Evolutionary conservation across 92 coral and sea anemone species (phyloP), one percentile per base, ranked within the genome.

Genomic region (Epizoanthus illoricatus): DNA sequence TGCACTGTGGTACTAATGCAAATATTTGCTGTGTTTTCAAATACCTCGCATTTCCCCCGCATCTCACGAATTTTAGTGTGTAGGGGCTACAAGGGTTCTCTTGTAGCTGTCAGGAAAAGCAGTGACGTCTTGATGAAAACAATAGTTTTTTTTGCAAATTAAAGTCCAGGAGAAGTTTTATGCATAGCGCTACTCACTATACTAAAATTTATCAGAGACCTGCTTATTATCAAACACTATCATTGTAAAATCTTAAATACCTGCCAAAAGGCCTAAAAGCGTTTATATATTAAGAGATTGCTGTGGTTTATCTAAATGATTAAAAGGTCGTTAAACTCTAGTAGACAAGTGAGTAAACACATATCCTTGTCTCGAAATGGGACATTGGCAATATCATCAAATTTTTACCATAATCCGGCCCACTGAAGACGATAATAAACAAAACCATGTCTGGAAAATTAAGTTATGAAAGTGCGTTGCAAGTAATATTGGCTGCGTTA

Each of bases 191-290:
- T 47, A 49, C 56, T 49, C 15, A 49, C 56, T 49, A 49, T 15
- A 49, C 1, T 4, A 45, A 9, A 45, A 28, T 8, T 11, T 49
- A 49, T 49, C 56, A 39, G 23, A 28, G 19, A 24, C 71, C 17
- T 66, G 71, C n/a, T 66, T 33, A 28, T 41, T 28, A 4, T 66
- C 71, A 66, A 17, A 66, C 18, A 17, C 39, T 39, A 68, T 68
- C 49, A 5, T 39, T 33, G 5, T n/a, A 5, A 36, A 66, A 68
- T 68, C 73, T 68, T 68, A 68, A 68, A 68, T 41, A 68, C 45
- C 73, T 68, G 49, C 71, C 71, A 66, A 66, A 52, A 66, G n/a
- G 40, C 71, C 71, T 33, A 41, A 68, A 68, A 8, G 52, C n/a
- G 16, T 68, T 36, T 33, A 64, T 18, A 36, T 43, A 41, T 68